These are phyloP conservation scores for Sinonovacula constricta DNA, from an alignment of 1,140 invertebrate genomes.

Conservation along the genomic window DNA sequence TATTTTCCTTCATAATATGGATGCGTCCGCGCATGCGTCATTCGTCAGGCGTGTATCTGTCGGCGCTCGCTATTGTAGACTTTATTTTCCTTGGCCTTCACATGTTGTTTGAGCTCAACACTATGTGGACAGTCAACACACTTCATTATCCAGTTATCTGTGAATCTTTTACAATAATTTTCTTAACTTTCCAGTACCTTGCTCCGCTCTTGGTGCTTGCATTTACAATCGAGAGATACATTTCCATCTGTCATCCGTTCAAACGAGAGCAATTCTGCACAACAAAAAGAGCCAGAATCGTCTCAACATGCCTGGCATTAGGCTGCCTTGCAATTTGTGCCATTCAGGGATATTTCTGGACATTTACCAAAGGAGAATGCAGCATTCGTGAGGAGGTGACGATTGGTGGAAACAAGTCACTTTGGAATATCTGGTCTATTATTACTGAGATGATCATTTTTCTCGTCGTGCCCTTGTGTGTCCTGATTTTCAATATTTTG, in stretches of 20 bases:
- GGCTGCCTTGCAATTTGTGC: slow-evolving; percentile 62
- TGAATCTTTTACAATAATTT: slow-evolving; percentile 71
- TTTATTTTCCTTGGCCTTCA: slow-evolving; percentile 67
- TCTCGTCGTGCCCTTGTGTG: slow-evolving; percentile 69
- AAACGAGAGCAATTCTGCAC: slow-evolving; percentile 89
- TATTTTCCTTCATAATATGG: slow-evolving; percentile 72
- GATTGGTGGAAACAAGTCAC: slow-evolving; percentile 46
- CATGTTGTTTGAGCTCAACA: slow-evolving; percentile 70
- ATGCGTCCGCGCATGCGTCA: slow-evolving; percentile 66
- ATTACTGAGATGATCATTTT: slow-evolving; percentile 72
- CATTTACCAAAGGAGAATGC: slow-evolving; percentile 62
- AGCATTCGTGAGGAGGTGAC: slow-evolving; percentile 56
- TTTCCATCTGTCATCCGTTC: slow-evolving; percentile 96
- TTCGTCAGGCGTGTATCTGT: slow-evolving; percentile 73
- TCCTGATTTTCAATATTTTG: slow-evolving; percentile 74
- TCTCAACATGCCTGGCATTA: slow-evolving; percentile 78
- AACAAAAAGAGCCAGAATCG: slow-evolving; percentile 84
- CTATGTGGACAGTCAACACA: slow-evolving; percentile 66
- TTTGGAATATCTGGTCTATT: slow-evolving; percentile 71
- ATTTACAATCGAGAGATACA: slow-evolving; percentile 96
- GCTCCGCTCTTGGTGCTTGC: slow-evolving; percentile 81
- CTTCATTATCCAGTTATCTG: slow-evolving; percentile 70
- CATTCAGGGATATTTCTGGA: slow-evolving; percentile 76
- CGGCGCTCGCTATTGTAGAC: slow-evolving; percentile 69
- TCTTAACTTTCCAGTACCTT: slow-evolving; percentile 73